Base-by-base conservation (phyloP, 2,113 vertebrate genomes). In the Phalacrocorax aristotelis region DNA sequence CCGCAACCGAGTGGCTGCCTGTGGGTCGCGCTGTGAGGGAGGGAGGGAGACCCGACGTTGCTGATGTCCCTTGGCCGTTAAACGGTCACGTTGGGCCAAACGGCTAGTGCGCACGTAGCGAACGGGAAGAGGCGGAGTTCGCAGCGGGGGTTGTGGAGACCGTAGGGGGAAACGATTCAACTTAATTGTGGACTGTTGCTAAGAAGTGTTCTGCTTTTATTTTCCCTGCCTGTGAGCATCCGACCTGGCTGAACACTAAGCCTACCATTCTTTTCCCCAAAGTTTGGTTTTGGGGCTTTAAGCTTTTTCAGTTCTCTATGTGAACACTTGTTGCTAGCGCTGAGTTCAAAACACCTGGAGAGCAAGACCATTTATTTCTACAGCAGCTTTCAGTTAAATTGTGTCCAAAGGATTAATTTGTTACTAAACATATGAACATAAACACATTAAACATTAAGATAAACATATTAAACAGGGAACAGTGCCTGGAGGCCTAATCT, bases 331-430 rank as follows among this genome's bases (percentile, higher is more conserved):
- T 52, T 52, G 23, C 26, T 11, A 30, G 36, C 34, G 12, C 8
- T 3, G 3, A 20, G 16, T 40, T 71, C 49, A 34, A 8, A 78
- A 54, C 62, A 7, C 3, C 0, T 68, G 0, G 1, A 49, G 36
- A 32, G 9, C 36, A 57, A 66, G 22, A 25, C 48, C 11, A 0
- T 51, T 11, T 54, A 3, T 60, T 61, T 89, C 10, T 34, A 19
- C 11, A 54, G 11, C 14, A 82, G 10, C 10, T 66, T 29, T 17
- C 51, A 23, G 49, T 77, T 61, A 55, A 20, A 20, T 40, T n/a
- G 54, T 61, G 46, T 70, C 61, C 46, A 71, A 27, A 62, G 14
- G 25, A 36, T 54, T 57, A 0, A 12, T 32, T 58, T 83, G 14
- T 80, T 83, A 20, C 26, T 83, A 29, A 52, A 58, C 38, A 6